Conservation (phyloP, 1,140 invertebrate genomes). For the Calliopsis andreniformis region DNA sequence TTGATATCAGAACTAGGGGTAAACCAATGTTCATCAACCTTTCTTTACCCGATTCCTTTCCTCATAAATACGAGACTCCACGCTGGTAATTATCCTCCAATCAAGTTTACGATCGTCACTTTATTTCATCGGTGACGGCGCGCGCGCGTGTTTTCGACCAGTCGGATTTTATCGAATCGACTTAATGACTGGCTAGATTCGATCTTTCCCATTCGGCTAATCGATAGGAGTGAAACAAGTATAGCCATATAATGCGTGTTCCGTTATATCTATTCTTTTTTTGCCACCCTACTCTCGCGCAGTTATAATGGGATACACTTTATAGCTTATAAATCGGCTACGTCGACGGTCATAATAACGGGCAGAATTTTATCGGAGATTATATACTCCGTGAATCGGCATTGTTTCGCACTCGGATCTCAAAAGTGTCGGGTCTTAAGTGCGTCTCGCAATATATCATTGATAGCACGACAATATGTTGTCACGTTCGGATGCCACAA, state of each 20-base stretch:
- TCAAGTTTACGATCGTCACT: not conserved
- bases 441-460: not conserved
- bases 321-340: conserved; percentile 1
- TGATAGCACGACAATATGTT: not conserved
- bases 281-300: not conserved
- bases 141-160: not conserved
- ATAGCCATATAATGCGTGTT: not conserved
- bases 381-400: not conserved
- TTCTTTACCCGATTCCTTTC: no score
- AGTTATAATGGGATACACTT: not conserved
- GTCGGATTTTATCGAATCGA: not conserved
- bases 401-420: not conserved
- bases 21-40: no score
- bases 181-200: not conserved
- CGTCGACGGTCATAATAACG: not conserved
- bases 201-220: conserved; percentile 4
- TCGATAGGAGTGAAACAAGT: not conserved
- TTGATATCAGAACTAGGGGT: no score
- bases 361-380: not conserved
- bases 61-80: not conserved
- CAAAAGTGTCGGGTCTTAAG: not conserved
- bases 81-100: not conserved
- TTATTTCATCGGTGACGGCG: not conserved
- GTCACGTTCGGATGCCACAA: not conserved
- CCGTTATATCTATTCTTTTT: not conserved